phyloP scores from a whole-genome alignment of 2,113 vertebrate species.

The Neotragus moschatus region DNA sequence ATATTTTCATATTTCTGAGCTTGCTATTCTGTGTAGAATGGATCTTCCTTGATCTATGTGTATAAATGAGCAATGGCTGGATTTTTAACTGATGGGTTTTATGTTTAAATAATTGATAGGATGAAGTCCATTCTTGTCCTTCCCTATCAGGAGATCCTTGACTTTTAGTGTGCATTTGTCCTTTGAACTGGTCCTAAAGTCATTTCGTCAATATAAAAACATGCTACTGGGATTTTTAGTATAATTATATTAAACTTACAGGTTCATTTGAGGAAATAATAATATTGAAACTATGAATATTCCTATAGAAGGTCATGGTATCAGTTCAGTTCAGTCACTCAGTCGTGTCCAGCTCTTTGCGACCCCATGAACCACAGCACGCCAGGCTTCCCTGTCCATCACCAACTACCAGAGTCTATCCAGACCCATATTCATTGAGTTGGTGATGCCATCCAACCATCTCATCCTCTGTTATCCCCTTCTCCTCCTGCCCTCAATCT shows the following conservation, averaged over 20 bases:
- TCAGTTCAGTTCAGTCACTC: neutral
- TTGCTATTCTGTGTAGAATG: neutral
- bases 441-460: neutral
- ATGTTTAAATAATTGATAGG: neutral
- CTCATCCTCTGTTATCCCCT: neutral
- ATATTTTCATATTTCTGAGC: neutral
- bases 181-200: conserved; percentile 1
- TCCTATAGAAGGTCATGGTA: neutral
- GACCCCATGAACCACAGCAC: neutral
- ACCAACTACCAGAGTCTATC: neutral
- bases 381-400: neutral
- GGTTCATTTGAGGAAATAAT: neutral
- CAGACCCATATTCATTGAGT: neutral
- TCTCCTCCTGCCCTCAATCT: neutral
- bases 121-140: neutral
- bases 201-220: neutral
- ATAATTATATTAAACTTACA: neutral
- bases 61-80: neutral
- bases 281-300: neutral
- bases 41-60: neutral
- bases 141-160: neutral
- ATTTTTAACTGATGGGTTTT: conserved; percentile 7
- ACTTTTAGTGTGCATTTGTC: neutral
- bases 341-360: neutral
- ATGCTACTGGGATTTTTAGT: neutral